phyloP scores from a whole-genome alignment of 2,888 invertebrate species.

The Busseola fusca region DNA sequence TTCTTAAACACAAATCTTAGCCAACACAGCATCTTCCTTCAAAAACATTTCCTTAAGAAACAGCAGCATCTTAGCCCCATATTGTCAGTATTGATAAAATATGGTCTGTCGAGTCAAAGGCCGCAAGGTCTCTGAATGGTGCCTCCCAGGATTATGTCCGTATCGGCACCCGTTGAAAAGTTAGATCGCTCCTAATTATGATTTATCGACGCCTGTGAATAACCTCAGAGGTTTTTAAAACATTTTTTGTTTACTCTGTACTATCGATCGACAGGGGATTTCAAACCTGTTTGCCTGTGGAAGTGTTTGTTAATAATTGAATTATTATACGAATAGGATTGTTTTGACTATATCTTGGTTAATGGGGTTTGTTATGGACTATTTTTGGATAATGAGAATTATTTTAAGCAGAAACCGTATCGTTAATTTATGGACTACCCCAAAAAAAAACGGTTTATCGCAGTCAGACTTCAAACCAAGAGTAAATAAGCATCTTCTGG shows the following conservation, averaged over 20 bases:
- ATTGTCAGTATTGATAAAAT: slow-evolving; percentile 74
- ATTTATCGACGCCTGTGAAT: slow-evolving; percentile 73
- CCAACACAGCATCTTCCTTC: background rate
- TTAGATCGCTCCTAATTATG: slow-evolving; percentile 82
- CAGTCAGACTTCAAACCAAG: background rate
- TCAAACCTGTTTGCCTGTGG: slow-evolving; percentile 35
- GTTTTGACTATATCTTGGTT: slow-evolving; percentile 17
- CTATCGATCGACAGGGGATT: slow-evolving; percentile 50
- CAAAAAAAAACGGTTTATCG: too few relatives aligned
- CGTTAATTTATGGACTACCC: slow-evolving; percentile 2
- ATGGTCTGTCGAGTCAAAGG: slow-evolving; percentile 71
- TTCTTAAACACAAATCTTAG: background rate
- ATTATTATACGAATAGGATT: slow-evolving; percentile 32
- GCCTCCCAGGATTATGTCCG: slow-evolving; percentile 72
- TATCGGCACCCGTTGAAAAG: slow-evolving; percentile 85
- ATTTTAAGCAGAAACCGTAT: background rate
- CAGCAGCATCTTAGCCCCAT: slow-evolving; percentile 64
- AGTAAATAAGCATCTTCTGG: background rate
- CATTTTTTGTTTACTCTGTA: slow-evolving; percentile 33
- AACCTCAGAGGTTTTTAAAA: slow-evolving; percentile 39
- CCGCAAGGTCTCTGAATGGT: slow-evolving; percentile 64
- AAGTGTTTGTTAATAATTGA: slow-evolving; percentile 37
- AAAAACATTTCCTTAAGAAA: background rate
- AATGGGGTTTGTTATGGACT: background rate
- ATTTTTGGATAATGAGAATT: slow-evolving; percentile 6